Base-by-base conservation (phyloP, 2,113 vertebrate species). In the Dermatemys mawii region DNA sequence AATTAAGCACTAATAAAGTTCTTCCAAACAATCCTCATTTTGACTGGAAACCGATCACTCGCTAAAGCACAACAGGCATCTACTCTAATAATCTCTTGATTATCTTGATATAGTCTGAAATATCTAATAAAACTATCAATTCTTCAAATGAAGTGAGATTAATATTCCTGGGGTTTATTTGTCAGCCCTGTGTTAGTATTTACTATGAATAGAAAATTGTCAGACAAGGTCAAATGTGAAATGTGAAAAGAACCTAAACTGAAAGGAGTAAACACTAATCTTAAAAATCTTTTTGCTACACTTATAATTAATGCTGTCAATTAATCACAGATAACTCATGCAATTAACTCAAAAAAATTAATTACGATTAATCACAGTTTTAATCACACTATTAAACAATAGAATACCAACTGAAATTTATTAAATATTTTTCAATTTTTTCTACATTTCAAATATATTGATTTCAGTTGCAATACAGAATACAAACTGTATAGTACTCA, bases 111-210 rank as follows among this genome's bases (percentile, higher is more conserved):
- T 54, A 88, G 90, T 89, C 89, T 93, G 82, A 81, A 96, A 96
- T 89, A 95, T 93, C 89, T 96, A 95, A 97, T 93, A 96, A 93
- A 95, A 93, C 83, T 96, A 89, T 87, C 95, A 94, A 92, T 95
- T 95, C 92, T 95, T 97, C 95, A 96, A 93, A 96, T 86, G 84
- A 90, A 93, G 44, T 55, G 94, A 94, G 92, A 97, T 92, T 96
- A 94, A 98, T 98, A 96, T 98, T 95, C 92, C 92, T 85, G 78
- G 92, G 94, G 84, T 90, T 96, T 90, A 81, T 94, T 90, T 95
- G 92, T 95, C 95, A 89, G 85, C 84, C 96, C 63, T 73, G 2
- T 78, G 97, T 97, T 63, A 93, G 94, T 75, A 94, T 84, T 96
- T 94, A 95, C 95, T 88, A 93, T 83, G 85, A 97, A 93, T 76